Conservation (phyloP, 2,888 invertebrate species). For the Steromphala cineraria region DNA sequence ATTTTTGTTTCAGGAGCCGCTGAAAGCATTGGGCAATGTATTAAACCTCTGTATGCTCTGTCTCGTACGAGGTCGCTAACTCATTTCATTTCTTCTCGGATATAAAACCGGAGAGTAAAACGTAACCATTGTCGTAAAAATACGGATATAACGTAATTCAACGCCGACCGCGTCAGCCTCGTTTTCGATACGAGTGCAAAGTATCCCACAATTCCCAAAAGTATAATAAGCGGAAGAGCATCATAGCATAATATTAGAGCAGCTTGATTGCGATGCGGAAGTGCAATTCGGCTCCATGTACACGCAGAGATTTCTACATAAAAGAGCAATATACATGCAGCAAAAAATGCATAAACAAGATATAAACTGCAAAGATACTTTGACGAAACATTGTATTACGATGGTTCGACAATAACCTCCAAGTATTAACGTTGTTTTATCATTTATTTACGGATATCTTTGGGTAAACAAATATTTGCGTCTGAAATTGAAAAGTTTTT, state of each 20-base stretch:
- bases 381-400: too few relatives aligned
- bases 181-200: background rate
- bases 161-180: background rate
- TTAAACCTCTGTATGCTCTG: too few relatives aligned
- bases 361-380: background rate
- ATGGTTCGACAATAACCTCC: too few relatives aligned
- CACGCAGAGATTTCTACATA: background rate
- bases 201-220: background rate
- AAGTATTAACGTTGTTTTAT: too few relatives aligned
- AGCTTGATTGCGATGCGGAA: background rate
- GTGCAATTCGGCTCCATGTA: background rate
- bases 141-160: background rate
- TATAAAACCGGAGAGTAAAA: conserved; percentile 14
- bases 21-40: too few relatives aligned
- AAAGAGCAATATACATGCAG: background rate
- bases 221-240: background rate
- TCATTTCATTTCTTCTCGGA: conserved; percentile 3
- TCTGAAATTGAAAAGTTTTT: too few relatives aligned
- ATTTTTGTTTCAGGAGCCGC: too few relatives aligned
- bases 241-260: background rate
- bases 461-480: too few relatives aligned
- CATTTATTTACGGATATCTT: too few relatives aligned
- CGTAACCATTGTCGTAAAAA: conserved; percentile 4
- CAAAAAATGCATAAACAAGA: background rate
- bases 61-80: background rate